These are phyloP conservation scores for Ceramica pisi DNA, from an alignment of 2,888 invertebrate genomes.

Conservation along the genomic window DNA sequence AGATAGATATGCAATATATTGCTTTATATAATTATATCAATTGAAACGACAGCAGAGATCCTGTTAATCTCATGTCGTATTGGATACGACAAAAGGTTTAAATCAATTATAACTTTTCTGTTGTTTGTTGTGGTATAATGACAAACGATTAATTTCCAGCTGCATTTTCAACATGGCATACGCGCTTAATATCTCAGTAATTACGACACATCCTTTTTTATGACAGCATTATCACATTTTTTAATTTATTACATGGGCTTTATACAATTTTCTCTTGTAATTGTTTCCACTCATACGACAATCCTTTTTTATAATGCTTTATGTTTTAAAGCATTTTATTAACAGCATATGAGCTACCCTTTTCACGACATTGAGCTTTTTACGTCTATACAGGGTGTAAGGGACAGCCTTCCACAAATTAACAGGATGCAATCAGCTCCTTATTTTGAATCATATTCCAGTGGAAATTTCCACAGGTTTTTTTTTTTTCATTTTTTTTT, in stretches of 20 bases:
- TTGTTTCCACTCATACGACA: no score
- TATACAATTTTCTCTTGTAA: background rate
- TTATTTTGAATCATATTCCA: no score
- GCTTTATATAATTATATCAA: constrained; percentile 58
- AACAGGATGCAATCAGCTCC: no score
- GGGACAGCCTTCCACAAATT: no score
- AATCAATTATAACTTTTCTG: constrained; percentile 2
- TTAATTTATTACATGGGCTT: background rate
- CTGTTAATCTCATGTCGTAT: constrained; percentile 34
- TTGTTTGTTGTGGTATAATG: constrained; percentile 1
- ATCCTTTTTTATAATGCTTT: background rate
- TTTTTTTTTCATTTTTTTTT: no score
- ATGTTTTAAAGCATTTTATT: background rate
- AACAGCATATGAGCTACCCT: background rate
- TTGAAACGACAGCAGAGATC: constrained; percentile 26
- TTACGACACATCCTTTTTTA: constrained; percentile 39
- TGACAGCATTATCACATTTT: constrained; percentile 1
- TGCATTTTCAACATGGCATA: constrained; percentile 15
- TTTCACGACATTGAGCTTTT: background rate
- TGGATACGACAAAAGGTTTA: constrained; percentile 36
- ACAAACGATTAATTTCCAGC: constrained; percentile 18
- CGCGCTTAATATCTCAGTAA: background rate
- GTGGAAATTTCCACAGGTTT: no score
- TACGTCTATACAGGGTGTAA: no score
- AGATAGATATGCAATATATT: constrained; percentile 65